These are phyloP conservation scores for Capitella teleta DNA, from an alignment of 1,140 invertebrate genomes.

Conservation along the genomic window DNA sequence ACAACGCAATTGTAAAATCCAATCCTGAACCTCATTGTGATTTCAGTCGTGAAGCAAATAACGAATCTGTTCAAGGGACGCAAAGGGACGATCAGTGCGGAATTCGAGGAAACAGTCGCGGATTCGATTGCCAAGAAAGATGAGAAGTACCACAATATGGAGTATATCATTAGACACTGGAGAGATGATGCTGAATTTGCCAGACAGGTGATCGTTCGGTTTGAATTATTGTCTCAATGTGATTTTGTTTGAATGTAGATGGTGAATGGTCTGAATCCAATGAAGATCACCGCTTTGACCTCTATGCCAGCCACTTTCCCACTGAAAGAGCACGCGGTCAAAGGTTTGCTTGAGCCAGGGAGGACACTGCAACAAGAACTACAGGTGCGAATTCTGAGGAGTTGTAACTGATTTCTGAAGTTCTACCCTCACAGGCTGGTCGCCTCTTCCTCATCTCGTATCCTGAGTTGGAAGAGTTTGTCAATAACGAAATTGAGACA, in stretches of 20 bases:
- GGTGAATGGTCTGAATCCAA: conserved; percentile 12
- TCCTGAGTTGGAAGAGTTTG: conserved; percentile 5
- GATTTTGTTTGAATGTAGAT: conserved; percentile 17
- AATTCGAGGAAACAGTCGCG: conserved; percentile 1
- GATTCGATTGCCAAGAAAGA: neutral
- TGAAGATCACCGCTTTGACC: neutral
- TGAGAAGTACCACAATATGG: neutral
- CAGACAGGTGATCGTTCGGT: conserved; percentile 7
- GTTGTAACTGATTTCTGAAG: neutral
- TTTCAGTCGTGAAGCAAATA: no score
- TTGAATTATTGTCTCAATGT: no score
- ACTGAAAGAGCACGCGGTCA: conserved; percentile 1
- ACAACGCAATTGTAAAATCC: no score
- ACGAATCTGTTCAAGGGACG: no score
- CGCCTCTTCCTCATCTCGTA: conserved; percentile 4
- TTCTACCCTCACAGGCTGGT: conserved; percentile 4
- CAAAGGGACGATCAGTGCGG: neutral
- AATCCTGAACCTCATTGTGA: no score
- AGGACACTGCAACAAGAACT: conserved; percentile 1
- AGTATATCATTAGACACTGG: conserved; percentile 3
- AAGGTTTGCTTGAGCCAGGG: neutral
- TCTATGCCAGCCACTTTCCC: neutral
- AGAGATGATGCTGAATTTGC: conserved; percentile 5
- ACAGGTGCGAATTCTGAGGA: neutral
- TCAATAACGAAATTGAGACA: neutral